Conservation (phyloP, 2,888 invertebrate genomes). For the Rapana venosa region DNA sequence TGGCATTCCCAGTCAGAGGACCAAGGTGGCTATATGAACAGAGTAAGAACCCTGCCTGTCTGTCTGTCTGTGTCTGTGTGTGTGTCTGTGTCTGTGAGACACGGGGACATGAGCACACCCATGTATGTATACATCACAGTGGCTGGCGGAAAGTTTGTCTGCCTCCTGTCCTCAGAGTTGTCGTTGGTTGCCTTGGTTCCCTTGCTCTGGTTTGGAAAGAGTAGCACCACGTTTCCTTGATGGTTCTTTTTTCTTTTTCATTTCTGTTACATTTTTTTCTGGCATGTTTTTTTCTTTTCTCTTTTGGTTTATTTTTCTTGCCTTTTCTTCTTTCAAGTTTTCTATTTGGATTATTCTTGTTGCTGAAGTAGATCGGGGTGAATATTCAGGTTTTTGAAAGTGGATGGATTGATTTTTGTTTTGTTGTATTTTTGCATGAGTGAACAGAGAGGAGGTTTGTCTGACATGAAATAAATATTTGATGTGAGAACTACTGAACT, state of each 20-base stretch:
- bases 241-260: not conserved
- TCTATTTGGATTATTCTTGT: not conserved
- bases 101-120: not conserved
- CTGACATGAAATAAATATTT: too few species aligned
- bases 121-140: not conserved
- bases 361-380: not conserved
- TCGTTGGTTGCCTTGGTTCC: not conserved
- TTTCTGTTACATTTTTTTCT: not conserved
- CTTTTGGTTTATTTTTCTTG: not conserved
- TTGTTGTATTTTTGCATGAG: not conserved
- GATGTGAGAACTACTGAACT: too few species aligned
- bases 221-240: not conserved
- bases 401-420: too few species aligned
- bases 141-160: not conserved
- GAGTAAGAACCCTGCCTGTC: too few species aligned
- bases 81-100: not conserved
- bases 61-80: not conserved
- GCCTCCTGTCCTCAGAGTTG: not conserved
- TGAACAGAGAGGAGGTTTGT: not conserved
- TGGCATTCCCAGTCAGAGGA: too few species aligned
- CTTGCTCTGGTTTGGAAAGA: not conserved
- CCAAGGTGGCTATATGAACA: too few species aligned
- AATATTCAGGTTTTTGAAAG: too few species aligned
- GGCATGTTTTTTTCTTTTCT: not conserved
- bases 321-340: too few species aligned